Conservation (phyloP, 2,888 invertebrate genomes). For the Apodemia mormo region DNA sequence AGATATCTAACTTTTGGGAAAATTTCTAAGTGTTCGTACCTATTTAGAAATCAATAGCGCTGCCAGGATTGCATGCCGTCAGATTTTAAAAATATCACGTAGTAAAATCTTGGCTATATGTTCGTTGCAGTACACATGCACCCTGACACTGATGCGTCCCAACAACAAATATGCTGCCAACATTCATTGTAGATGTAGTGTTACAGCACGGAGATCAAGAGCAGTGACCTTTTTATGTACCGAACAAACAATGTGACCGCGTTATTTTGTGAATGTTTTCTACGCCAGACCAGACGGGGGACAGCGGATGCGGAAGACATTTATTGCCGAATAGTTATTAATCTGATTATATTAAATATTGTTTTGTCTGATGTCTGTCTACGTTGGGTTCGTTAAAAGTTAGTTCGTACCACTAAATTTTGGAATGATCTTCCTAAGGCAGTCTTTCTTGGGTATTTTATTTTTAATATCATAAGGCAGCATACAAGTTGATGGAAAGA, state of each 20-base stretch:
- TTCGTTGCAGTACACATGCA: neutral
- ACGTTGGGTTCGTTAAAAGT: no score
- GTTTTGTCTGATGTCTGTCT: neutral
- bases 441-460: no score
- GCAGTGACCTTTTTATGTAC: constrained; percentile 69
- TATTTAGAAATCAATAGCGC: neutral
- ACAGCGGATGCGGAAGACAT: neutral
- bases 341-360: neutral
- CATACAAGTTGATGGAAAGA: no score
- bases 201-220: constrained; percentile 51
- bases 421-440: no score
- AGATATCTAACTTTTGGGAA: no score
- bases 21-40: neutral
- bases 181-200: constrained; percentile 27
- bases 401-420: no score
- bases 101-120: neutral
- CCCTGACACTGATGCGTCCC: constrained; percentile 8
- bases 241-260: constrained; percentile 66
- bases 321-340: neutral
- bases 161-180: constrained; percentile 10
- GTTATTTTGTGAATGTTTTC: constrained; percentile 49
- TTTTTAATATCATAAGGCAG: no score
- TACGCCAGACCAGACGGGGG: neutral
- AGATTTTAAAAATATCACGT: constrained; percentile 5
- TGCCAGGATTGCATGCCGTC: constrained; percentile 21